Evolutionary conservation across 2,797 vertebrate species (phyloP).

Genomic region (Pteronotus mesoamericanus): DNA sequence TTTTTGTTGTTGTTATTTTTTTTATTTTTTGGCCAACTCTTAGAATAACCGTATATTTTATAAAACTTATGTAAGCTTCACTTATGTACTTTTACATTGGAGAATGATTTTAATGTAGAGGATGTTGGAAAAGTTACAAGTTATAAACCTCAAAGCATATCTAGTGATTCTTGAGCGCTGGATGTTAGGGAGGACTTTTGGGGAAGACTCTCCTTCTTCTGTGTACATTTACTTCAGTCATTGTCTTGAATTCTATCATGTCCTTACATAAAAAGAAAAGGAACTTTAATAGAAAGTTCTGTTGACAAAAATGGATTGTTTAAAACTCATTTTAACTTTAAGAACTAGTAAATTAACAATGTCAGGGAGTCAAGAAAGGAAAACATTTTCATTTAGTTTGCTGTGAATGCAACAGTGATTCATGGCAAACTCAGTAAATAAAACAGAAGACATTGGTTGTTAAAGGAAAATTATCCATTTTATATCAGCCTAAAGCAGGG

Average conservation of each 20-base stretch:
- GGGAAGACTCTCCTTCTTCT: neutral
- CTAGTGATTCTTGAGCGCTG: neutral
- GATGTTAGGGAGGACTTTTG: neutral
- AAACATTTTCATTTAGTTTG: neutral
- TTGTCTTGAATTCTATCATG: neutral
- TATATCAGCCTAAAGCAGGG: neutral
- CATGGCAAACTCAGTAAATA: conserved; percentile 1
- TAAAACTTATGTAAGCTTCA: neutral
- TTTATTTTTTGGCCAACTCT: neutral
- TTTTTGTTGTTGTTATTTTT: too few species aligned
- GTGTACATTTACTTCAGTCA: neutral
- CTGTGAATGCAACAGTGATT: conserved; percentile 29
- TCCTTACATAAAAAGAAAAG: neutral
- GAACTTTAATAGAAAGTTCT: conserved; percentile 14
- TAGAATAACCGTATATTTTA: neutral
- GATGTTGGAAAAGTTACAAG: neutral
- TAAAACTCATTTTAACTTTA: conserved; percentile 6
- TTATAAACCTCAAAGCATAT: neutral
- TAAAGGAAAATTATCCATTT: conserved; percentile 42
- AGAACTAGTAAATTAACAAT: conserved; percentile 15
- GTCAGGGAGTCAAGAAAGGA: neutral
- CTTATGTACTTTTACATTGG: neutral
- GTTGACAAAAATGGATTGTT: conserved; percentile 6
- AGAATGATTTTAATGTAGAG: neutral
- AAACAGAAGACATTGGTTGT: conserved; percentile 2